phyloP scores from a whole-genome alignment of 1,140 invertebrate species.

The Sitobion miscanthi region DNA sequence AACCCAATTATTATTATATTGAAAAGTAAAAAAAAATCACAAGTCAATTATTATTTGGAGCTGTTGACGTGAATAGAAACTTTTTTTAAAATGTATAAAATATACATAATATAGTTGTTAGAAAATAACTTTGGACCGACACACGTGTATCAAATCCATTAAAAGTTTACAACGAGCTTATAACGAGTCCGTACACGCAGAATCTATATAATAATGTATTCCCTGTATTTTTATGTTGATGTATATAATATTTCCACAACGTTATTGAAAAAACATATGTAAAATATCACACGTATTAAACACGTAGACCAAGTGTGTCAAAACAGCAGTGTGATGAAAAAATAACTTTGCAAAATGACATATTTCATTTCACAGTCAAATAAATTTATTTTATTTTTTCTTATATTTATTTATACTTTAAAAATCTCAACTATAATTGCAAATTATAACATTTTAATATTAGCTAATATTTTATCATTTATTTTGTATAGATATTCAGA shows the following conservation, averaged over 20 bases:
- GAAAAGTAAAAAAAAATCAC: background rate
- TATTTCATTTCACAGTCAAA: background rate
- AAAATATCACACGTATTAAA: background rate
- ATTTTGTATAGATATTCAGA: background rate
- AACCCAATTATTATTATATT: background rate
- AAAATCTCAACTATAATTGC: background rate
- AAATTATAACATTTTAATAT: background rate
- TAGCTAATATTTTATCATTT: background rate
- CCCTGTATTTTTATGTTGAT: background rate
- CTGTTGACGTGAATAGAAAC: background rate
- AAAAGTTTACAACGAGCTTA: background rate
- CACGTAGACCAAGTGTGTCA: background rate
- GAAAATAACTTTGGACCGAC: background rate
- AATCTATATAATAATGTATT: constrained; percentile 7
- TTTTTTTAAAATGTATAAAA: background rate
- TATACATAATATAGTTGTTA: background rate
- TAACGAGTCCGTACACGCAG: constrained; percentile 11
- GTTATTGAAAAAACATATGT: constrained; percentile 3
- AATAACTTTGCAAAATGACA: background rate
- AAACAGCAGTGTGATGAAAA: background rate
- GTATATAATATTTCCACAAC: background rate
- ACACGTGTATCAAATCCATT: background rate
- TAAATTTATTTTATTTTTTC: background rate
- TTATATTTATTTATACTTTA: background rate
- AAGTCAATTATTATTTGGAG: constrained; percentile 14